phyloP scores from a whole-genome alignment of 2,797 vertebrate species.

The Molossus molossus region DNA sequence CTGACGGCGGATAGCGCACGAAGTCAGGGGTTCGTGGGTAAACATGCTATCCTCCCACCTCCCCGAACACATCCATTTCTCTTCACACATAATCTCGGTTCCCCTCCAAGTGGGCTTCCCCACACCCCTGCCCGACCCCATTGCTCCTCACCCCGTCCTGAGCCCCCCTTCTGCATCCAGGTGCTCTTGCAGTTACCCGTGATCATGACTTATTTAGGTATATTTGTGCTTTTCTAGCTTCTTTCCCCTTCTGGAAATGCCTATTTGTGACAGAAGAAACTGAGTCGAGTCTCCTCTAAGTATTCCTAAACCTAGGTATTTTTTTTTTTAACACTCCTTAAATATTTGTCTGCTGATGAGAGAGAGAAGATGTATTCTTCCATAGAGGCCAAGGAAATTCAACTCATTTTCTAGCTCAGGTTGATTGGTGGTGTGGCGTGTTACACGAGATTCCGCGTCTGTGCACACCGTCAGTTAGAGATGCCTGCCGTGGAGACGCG shows the following conservation, averaged over 20 bases:
- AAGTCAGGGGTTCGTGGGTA: background rate
- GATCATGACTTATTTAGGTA: background rate
- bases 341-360: background rate
- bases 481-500: background rate
- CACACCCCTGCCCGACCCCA: background rate
- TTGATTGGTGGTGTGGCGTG: background rate
- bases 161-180: background rate
- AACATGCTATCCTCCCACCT: fast-evolving
- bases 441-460: background rate
- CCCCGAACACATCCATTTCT: background rate
- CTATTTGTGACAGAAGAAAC: background rate
- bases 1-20: fast-evolving
- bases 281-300: background rate
- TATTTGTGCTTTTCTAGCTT: background rate
- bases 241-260: background rate
- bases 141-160: fast-evolving
- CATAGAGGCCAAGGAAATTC: background rate
- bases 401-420: background rate
- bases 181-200: background rate
- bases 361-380: background rate
- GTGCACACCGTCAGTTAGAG: background rate
- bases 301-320: background rate
- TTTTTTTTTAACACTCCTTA: background rate
- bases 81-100: background rate
- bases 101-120: no score